Conservation (phyloP, 2,888 invertebrate genomes). For the Oscheius sp. region DNA sequence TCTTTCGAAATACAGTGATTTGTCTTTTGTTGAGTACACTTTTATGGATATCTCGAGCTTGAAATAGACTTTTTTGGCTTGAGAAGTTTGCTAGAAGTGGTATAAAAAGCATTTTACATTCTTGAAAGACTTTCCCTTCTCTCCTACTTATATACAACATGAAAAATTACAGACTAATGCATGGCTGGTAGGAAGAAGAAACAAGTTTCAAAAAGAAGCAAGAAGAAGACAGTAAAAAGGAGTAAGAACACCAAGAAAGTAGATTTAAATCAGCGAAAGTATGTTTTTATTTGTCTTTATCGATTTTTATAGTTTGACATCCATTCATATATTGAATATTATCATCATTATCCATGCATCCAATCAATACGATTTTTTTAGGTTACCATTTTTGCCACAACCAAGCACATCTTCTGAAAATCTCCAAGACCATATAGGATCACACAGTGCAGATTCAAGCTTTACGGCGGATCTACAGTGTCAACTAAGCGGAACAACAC, state of each 20-base stretch:
- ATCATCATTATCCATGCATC: background rate
- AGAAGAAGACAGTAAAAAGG: conserved; percentile 1
- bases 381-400: background rate
- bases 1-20: no score
- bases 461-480: background rate
- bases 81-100: background rate
- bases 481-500: background rate
- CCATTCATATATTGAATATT: no score
- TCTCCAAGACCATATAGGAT: background rate
- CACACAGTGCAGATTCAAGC: background rate
- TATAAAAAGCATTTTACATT: background rate
- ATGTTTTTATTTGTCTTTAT: background rate
- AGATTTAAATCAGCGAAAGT: conserved; percentile 13
- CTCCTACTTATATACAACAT: background rate
- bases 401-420: conserved; percentile 10
- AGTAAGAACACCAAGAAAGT: background rate
- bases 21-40: no score
- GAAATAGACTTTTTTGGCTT: background rate
- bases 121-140: background rate
- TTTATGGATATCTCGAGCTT: no score
- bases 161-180: background rate
- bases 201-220: background rate
- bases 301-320: background rate
- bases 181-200: conserved; percentile 13
- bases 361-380: background rate